Evolutionary conservation across 2,797 vertebrate species (phyloP).

Genomic region (Apogon talboti): DNA sequence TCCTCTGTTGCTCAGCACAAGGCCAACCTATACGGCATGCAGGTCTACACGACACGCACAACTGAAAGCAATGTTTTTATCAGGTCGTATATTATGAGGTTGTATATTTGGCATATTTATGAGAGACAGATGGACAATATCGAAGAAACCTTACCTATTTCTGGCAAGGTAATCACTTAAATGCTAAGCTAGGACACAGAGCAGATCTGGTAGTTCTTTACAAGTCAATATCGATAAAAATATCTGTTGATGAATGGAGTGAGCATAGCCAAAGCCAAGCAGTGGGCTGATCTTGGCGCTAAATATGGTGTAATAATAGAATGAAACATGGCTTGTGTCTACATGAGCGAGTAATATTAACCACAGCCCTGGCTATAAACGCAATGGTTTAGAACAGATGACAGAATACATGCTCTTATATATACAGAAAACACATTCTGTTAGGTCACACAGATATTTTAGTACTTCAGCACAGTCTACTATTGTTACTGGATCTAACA

Average conservation of each 20-base stretch:
- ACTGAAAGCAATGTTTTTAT: conserved; percentile 18
- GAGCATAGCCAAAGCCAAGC: conserved; percentile 35
- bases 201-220: conserved; percentile 17
- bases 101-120: conserved; percentile 8
- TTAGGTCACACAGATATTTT: too few relatives aligned
- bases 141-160: conserved; percentile 16
- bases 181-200: neutral
- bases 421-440: too few relatives aligned
- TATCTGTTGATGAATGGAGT: conserved; percentile 41
- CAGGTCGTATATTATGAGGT: conserved; percentile 1
- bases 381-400: too few relatives aligned
- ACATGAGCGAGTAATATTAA: neutral
- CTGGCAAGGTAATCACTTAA: neutral
- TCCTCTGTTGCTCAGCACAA: conserved; percentile 58
- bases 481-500: too few relatives aligned
- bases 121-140: neutral
- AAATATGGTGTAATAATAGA: conserved; percentile 14
- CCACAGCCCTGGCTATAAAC: neutral
- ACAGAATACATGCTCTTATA: too few relatives aligned
- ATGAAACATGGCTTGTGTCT: conserved; percentile 15
- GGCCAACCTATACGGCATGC: conserved; percentile 52
- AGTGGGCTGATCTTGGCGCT: conserved; percentile 35
- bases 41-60: conserved; percentile 32
- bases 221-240: conserved; percentile 49
- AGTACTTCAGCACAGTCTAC: too few relatives aligned